Conservation (phyloP, 2,797 vertebrate species). For the Halcyon leucocephala region DNA sequence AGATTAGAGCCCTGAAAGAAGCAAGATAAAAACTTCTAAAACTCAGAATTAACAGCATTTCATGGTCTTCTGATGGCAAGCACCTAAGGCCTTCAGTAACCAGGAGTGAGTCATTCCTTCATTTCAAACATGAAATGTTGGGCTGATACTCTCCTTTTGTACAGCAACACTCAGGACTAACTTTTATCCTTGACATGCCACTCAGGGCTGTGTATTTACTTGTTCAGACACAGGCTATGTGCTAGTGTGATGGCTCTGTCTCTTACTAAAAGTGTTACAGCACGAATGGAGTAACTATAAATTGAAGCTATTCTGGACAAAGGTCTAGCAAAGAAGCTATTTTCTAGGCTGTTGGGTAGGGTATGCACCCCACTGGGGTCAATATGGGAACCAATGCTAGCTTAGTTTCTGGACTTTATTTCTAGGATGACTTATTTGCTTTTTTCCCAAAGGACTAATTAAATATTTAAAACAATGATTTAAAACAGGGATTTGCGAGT, state of each 20-base stretch:
- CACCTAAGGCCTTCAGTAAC: not conserved
- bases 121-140: not conserved
- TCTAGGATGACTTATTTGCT: not conserved
- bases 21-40: not conserved
- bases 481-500: not conserved
- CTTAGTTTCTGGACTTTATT: not conserved
- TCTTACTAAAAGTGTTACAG: not conserved
- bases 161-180: not conserved
- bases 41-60: not conserved
- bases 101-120: not conserved
- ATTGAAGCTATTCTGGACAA: not conserved
- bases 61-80: not conserved
- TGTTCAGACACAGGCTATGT: not conserved
- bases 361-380: not conserved
- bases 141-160: not conserved
- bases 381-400: not conserved
- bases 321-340: not conserved
- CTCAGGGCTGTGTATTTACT: not conserved
- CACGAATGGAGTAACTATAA: not conserved
- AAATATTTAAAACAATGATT: not conserved
- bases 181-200: not conserved
- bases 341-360: not conserved
- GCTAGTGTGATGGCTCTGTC: not conserved
- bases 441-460: not conserved
- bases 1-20: not conserved